Base-by-base conservation (phyloP, 2,113 vertebrate genomes). In the Oncorhynchus gorbuscha region DNA sequence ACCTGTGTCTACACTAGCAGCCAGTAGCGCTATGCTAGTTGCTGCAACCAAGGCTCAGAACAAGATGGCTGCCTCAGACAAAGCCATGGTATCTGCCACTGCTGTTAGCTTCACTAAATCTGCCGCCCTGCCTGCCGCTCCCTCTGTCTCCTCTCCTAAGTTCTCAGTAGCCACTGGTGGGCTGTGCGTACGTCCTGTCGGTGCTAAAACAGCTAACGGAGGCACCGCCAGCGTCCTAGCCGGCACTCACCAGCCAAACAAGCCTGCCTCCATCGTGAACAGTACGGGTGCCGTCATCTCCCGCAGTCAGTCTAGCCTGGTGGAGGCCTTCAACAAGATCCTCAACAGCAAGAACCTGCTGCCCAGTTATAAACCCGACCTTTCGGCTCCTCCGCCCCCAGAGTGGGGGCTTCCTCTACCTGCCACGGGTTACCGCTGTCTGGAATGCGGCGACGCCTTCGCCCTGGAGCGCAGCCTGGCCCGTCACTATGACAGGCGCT, bases 311-410 rank as follows among this genome's bases (percentile, higher is more conserved):
- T 97, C 97, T 16, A 97, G 96, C 86, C 87, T 99, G 68, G 97
- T 99, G 82, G 97, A 99, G 74, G 95, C 97, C 26, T 99, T 99
- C 64, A 99, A 99, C 92, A 98, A 97, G 84, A 96, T 99, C 78
- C 95, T 99, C 64, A 99, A 99, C 90, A 95, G 96, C 73, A 99
- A 99, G 77, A 99, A 98, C 85, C 95, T 96, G 0, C 79, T 99
- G 75, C 97, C 97, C 0, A 96, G 96, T 3, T 99, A 99, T 88
- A 94, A 95, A 69, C 97, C 97, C 0, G 97, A 99, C 92, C 94
- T 99, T 73, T 94, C 92, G 0, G 94, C 95, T 0, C 95, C 94
- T 0, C 95, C 94, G 0, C 93, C 92, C 0, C 89, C 92, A 0
- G 97, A 98, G 12, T 93, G 96, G 14, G 95, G 96, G 66, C 92